These are phyloP conservation scores for Ganaspis brasiliensis DNA, from an alignment of 2,888 invertebrate species.

Conservation along the genomic window DNA sequence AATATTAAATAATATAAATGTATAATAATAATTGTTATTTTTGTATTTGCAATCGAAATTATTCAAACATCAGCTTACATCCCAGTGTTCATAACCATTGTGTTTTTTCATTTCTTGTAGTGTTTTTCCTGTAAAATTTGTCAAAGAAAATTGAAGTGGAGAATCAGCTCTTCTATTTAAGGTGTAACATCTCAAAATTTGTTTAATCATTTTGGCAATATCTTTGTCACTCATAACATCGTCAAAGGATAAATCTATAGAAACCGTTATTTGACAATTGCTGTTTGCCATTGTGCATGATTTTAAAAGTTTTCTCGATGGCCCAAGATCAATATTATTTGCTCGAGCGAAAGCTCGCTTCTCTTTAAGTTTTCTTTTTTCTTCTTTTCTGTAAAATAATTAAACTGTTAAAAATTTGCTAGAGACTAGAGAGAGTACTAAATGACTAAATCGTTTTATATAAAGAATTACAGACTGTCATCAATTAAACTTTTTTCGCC, in stretches of 20 bases:
- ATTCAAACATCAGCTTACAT: slow-evolving; percentile 84
- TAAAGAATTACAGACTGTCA: no score
- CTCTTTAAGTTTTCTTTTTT: slow-evolving; percentile 87
- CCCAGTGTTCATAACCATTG: slow-evolving; percentile 95
- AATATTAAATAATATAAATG: no score
- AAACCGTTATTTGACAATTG: slow-evolving; percentile 86
- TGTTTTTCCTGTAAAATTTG: slow-evolving; percentile 89
- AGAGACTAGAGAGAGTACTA: no score
- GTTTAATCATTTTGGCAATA: slow-evolving; percentile 93
- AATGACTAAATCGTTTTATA: no score
- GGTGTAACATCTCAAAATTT: slow-evolving; percentile 94
- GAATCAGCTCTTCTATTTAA: slow-evolving; percentile 90
- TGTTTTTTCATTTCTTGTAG: slow-evolving; percentile 89
- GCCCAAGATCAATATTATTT: slow-evolving; percentile 88
- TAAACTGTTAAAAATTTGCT: slow-evolving; percentile 24
- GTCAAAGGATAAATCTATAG: slow-evolving; percentile 95
- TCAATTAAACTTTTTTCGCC: no score
- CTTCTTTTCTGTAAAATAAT: slow-evolving; percentile 81
- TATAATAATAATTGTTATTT: no score
- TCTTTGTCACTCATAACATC: slow-evolving; percentile 95
- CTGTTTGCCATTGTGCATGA: slow-evolving; percentile 86
- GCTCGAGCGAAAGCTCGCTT: slow-evolving; percentile 87
- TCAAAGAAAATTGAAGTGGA: slow-evolving; percentile 92
- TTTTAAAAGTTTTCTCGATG: slow-evolving; percentile 91
- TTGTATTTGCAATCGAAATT: background rate